A percentile compares a stretch with the other conserved stretches of the same genome.
phyloP scores from a whole-genome alignment of 2,888 invertebrate species.

The Mimas tiliae region DNA sequence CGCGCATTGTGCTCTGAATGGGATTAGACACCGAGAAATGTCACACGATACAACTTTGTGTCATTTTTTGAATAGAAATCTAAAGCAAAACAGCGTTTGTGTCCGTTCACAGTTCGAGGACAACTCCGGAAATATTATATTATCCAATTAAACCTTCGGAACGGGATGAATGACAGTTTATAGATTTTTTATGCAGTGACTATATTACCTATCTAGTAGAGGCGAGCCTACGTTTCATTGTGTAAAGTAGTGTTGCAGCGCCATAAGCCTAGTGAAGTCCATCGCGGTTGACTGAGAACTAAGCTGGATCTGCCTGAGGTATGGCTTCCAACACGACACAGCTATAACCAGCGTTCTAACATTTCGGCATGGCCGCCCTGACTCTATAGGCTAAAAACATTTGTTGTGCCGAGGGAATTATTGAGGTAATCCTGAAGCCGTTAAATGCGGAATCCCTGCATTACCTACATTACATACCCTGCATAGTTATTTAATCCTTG shows the following conservation, averaged over 20 bases:
- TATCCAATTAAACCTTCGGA: slow-evolving; percentile 24
- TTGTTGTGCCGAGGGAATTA: slow-evolving; percentile 79
- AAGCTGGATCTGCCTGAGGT: slow-evolving; percentile 61
- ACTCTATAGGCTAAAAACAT: slow-evolving; percentile 71
- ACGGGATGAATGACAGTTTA: slow-evolving; percentile 20
- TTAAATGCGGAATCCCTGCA: slow-evolving; percentile 79
- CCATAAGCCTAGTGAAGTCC: slow-evolving; percentile 60
- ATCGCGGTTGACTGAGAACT: slow-evolving; percentile 62
- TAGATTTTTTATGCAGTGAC: neutral
- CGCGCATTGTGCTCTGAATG: slow-evolving; percentile 72
- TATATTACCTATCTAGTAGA: neutral
- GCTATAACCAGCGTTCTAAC: slow-evolving; percentile 18
- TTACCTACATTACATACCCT: slow-evolving; percentile 80
- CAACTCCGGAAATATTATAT: slow-evolving; percentile 52
- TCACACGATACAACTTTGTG: slow-evolving; percentile 67
- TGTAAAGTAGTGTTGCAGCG: slow-evolving; percentile 53
- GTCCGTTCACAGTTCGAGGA: slow-evolving; percentile 50
- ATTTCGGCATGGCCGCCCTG: slow-evolving; percentile 34
- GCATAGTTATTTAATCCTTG: slow-evolving; percentile 80
- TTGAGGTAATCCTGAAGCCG: slow-evolving; percentile 82
- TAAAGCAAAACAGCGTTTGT: slow-evolving; percentile 65
- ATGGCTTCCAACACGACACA: slow-evolving; percentile 63
- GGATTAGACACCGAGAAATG: slow-evolving; percentile 80
- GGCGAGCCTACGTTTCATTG: slow-evolving; percentile 55
- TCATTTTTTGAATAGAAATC: slow-evolving; percentile 59